Evolutionary conservation across 2,888 invertebrate genomes (phyloP).

Genomic region (Tenthredo scrophulariae): DNA sequence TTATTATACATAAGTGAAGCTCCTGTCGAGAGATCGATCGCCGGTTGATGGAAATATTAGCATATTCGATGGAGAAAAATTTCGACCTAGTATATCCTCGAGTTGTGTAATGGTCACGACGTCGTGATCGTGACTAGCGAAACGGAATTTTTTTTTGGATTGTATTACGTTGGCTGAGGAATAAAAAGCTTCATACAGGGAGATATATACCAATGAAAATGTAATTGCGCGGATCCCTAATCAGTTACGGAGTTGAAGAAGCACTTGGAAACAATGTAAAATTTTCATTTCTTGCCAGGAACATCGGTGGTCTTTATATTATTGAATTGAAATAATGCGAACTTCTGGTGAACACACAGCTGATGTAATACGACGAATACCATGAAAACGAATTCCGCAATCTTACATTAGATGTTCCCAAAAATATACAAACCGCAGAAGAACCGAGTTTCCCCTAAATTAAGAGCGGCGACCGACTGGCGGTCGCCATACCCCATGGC

Average conservation of each 20-base stretch:
- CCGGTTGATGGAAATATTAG: neutral
- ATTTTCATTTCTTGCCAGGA: no score
- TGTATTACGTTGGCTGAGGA: no score
- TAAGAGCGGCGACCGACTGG: neutral
- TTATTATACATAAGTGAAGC: neutral
- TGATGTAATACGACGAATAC: neutral
- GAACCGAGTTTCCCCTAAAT: neutral
- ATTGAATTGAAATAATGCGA: no score
- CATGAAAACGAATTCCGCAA: neutral
- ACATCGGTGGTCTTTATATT: no score
- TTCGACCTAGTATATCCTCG: neutral
- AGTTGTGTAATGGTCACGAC: neutral
- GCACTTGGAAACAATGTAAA: no score
- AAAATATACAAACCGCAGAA: neutral
- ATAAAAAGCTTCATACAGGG: no score
- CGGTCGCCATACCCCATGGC: neutral
- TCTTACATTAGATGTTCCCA: neutral
- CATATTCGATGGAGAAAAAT: neutral
- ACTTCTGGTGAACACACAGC: no score
- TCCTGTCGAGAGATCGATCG: conserved; percentile 1
- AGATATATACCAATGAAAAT: no score
- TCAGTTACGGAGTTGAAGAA: no score
- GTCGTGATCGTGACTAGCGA: no score
- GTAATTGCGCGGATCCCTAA: neutral
- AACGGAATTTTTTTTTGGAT: no score